Evolutionary conservation across 1,140 invertebrate species (phyloP).

Genomic region (Drosophila lacertosa): DNA sequence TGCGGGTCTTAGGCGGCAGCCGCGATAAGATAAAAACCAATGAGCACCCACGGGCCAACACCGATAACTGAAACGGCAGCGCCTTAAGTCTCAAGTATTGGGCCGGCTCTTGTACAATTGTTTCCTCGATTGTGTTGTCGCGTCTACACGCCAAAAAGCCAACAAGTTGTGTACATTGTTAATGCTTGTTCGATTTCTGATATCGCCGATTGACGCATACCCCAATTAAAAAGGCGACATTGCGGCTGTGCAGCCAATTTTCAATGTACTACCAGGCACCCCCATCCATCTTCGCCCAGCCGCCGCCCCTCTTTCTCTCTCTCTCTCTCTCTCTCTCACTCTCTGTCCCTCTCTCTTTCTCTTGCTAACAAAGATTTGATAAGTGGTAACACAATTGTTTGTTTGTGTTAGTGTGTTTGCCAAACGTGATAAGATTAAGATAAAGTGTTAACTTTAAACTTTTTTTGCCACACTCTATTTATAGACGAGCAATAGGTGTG

Average conservation of each 20-base stretch:
- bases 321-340: background rate
- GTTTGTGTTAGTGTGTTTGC: slow-evolving; percentile 7
- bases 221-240: slow-evolving; percentile 54
- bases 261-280: background rate
- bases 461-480: slow-evolving; percentile 18
- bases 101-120: slow-evolving; percentile 14
- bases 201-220: slow-evolving; percentile 51
- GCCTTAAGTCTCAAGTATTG: slow-evolving; percentile 43
- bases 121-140: slow-evolving; percentile 27
- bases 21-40: slow-evolving; percentile 50
- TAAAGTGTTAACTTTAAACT: slow-evolving; percentile 31
- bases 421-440: slow-evolving; percentile 46
- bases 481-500: slow-evolving; percentile 16
- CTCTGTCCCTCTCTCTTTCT: background rate
- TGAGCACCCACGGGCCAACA: slow-evolving; percentile 2
- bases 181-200: slow-evolving; percentile 24
- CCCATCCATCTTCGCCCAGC: background rate
- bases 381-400: background rate
- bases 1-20: slow-evolving; percentile 32
- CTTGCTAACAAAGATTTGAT: slow-evolving; percentile 13
- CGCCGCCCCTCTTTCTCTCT: background rate
- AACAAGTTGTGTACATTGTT: slow-evolving; percentile 22
- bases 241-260: slow-evolving; percentile 38
- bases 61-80: slow-evolving; percentile 12
- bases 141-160: slow-evolving; percentile 16